A percentile compares a stretch with the other conserved stretches of the same genome.
These are phyloP conservation scores for Rosalia funebris DNA, from an alignment of 2,888 invertebrate genomes.

Conservation along the genomic window DNA sequence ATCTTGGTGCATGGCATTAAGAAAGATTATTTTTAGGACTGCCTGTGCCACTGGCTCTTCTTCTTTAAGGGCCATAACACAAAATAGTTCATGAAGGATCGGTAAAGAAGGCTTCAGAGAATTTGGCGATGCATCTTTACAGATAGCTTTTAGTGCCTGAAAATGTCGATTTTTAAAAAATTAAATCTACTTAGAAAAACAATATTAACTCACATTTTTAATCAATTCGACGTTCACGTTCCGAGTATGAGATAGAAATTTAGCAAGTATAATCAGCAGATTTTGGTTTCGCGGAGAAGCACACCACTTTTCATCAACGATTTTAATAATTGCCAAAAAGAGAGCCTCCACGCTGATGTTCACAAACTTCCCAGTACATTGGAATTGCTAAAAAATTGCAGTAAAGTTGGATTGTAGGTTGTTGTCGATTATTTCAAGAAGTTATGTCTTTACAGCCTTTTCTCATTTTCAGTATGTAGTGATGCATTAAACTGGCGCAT, in stretches of 20 bases:
- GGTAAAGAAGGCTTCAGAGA: slow-evolving; percentile 42
- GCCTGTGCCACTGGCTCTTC: slow-evolving; percentile 36
- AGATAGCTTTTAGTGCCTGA: slow-evolving; percentile 39
- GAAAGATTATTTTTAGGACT: slow-evolving; percentile 44
- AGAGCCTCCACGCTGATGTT: slow-evolving; percentile 34
- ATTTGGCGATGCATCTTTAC: slow-evolving; percentile 45
- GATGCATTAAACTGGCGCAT: neutral
- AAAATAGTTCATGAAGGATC: slow-evolving; percentile 41
- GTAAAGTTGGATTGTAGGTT: too few relatives aligned
- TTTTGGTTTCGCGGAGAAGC: slow-evolving; percentile 39
- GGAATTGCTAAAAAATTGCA: slow-evolving; percentile 30
- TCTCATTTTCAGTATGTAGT: too few relatives aligned
- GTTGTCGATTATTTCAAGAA: too few relatives aligned
- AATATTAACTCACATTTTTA: slow-evolving; percentile 26
- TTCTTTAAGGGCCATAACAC: slow-evolving; percentile 36
- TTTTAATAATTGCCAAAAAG: slow-evolving; percentile 34
- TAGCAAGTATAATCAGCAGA: slow-evolving; percentile 42
- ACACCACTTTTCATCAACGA: slow-evolving; percentile 40
- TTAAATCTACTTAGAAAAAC: neutral
- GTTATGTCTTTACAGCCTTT: too few relatives aligned
- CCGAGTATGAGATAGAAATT: slow-evolving; percentile 34
- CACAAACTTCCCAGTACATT: slow-evolving; percentile 38
- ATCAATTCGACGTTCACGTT: slow-evolving; percentile 33
- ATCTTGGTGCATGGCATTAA: slow-evolving; percentile 47
- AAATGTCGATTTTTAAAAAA: slow-evolving; percentile 3